Evolutionary conservation across 2,888 invertebrate genomes (phyloP), one percentile per base, ranked within the genome.

Genomic region (Catocala sponsa): DNA sequence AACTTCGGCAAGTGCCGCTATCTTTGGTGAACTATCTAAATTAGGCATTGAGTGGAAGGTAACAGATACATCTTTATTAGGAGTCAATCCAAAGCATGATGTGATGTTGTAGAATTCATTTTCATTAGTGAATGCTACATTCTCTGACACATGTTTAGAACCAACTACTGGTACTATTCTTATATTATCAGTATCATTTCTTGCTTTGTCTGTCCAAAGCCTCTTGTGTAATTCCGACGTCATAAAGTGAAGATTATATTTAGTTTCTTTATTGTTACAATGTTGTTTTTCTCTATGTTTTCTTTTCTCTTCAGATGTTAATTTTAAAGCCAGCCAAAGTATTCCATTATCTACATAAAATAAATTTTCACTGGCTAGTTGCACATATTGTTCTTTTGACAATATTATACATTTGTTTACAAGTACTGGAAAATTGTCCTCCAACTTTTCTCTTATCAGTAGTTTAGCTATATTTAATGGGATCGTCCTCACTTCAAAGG

Each of bases 261-360:
- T 91, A 6, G 84, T 76, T 58, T 81, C 80, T 65, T 70, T 72
- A 38, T 70, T 72, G 65, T 77, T 41, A 72, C 67, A 58, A 63
- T 75, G 59, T 25, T 25, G 25, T 68, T 72, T 83, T 4, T 84
- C 72, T 75, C 83, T 83, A 59, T 82, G 72, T 70, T 84, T 88
- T 63, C 68, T 86, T 80, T 84, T 91, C 44, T 72, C 79, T 38
- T 85, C 82, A 54, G 82, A 70, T 42, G 87, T 75, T 68, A 94
- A 70, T 72, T 90, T 92, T 66, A 92, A 64, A 35, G 86, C 84
- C 11, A 94, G 79, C 95, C 95, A 95, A 25, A 95, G 72, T 6
- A 93, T 83, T 54, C 90, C 91, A 78, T 91, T 90, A 71, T 95
- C 94, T 65, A 89, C 72, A 68, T 94, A 95, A 72, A 94, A 94